Base-by-base conservation (phyloP, 2,797 vertebrate genomes). In the Passerculus sandwichensis region DNA sequence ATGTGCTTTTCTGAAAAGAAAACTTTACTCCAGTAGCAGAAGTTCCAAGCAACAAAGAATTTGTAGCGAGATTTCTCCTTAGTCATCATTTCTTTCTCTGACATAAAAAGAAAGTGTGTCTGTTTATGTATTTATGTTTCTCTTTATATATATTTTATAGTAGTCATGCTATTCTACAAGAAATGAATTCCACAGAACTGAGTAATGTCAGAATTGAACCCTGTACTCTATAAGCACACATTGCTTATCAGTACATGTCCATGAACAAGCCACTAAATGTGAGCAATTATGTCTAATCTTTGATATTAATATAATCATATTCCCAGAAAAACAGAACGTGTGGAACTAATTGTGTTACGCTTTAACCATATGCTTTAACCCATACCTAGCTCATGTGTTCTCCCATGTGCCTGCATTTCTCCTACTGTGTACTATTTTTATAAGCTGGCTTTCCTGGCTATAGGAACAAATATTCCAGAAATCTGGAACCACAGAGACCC, bases 281-380 rank as follows among this genome's bases (percentile, higher is more conserved):
- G 10, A 11, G 56, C 73, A 56, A 50, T 95, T 94, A 95, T 9
- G 4, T 65, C 62, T 96, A 85, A 88, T 90, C 90, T 93, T 97
- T 91, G 26, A 85, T 81, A 87, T 87, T 93, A 96, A 96, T 93
- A 76, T 87, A 96, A 95, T 91, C 74, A 91, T 93, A 94, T 85
- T 96, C 54, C n/a, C 88, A 96, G 87, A 88, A 92, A 97, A 96
- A 93, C 45, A 96, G 91, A 96, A 66, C 19, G 5, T 48, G 76
- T 47, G 76, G 66, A 88, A 64, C 34, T 96, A 97, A 97, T 96
- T 95, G 69, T 76, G 32, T 82, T 89, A 83, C 32, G 53, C 91
- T 62, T 83, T 87, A 93, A 93, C 66, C 44, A 73, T 85, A 80
- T 34, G 71, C 93, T 62, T 83, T 88, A 93, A 70, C 69, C 40